A percentile compares a stretch with the other conserved stretches of the same genome.
These are phyloP conservation scores for Sclerodermus sp. DNA, from an alignment of 2,888 invertebrate genomes.

Conservation along the genomic window DNA sequence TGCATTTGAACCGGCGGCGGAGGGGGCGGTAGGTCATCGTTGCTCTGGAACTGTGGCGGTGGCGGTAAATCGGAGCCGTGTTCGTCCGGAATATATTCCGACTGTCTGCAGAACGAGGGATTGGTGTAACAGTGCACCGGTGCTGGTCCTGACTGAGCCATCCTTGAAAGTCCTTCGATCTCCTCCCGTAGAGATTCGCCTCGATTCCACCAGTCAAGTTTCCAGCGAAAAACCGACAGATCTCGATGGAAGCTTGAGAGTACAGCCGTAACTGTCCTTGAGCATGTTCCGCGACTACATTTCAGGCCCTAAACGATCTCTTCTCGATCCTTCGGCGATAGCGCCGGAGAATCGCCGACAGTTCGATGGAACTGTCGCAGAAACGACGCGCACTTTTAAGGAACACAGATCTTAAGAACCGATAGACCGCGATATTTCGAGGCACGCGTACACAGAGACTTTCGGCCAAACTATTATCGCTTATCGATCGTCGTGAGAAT, in stretches of 20 bases:
- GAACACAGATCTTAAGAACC: too few species aligned
- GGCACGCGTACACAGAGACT: too few species aligned
- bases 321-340: conserved; percentile 6
- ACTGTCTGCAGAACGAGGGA: conserved; percentile 78
- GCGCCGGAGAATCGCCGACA: neutral
- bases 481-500: too few species aligned
- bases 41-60: conserved; percentile 41
- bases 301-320: too few species aligned
- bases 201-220: too few species aligned
- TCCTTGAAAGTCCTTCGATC: neutral
- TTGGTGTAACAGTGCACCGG: conserved; percentile 70
- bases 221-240: conserved; percentile 41
- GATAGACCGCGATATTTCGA: too few species aligned
- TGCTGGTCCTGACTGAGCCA: conserved; percentile 28
- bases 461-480: too few species aligned
- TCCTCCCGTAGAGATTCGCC: neutral
- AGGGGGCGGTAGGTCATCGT: conserved; percentile 42
- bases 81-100: conserved; percentile 64
- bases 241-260: conserved; percentile 23
- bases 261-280: too few species aligned
- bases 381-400: neutral
- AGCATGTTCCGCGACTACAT: too few species aligned
- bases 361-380: neutral
- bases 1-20: conserved; percentile 44
- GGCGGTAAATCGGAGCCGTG: conserved; percentile 58